A percentile compares a stretch with the other conserved stretches of the same genome.
Evolutionary conservation across 2,797 vertebrate genomes (phyloP).

Genomic region (Nannoperca australis): DNA sequence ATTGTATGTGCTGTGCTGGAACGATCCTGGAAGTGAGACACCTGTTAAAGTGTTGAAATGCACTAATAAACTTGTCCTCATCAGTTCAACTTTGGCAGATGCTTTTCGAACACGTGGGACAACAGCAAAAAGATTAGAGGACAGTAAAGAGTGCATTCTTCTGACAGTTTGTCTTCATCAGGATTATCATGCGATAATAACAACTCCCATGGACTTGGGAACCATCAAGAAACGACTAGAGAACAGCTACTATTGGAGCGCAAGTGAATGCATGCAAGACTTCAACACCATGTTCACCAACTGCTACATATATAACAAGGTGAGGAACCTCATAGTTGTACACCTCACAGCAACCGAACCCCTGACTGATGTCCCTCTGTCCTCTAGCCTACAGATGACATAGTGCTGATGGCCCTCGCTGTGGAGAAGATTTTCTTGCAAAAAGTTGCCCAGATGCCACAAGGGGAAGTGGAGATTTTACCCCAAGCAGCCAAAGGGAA

Average conservation of each 20-base stretch:
- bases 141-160: background rate
- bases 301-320: conserved; percentile 99
- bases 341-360: background rate
- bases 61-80: background rate
- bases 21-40: background rate
- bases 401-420: conserved; percentile 97
- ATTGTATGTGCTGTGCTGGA: background rate
- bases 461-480: conserved; percentile 91
- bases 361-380: background rate
- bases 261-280: conserved; percentile 97
- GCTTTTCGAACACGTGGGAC: background rate
- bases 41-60: background rate
- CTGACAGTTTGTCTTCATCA: conserved; percentile 60
- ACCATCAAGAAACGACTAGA: conserved; percentile 97
- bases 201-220: conserved; percentile 97
- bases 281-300: conserved; percentile 99
- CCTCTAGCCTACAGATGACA: conserved; percentile 95
- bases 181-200: conserved; percentile 98
- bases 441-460: conserved; percentile 94
- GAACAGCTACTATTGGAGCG: conserved; percentile 95
- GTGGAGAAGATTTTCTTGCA: conserved; percentile 97
- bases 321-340: conserved; percentile 52
- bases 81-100: background rate
- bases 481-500: conserved; percentile 90
- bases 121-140: background rate